Base-by-base conservation (phyloP, 1,140 invertebrate genomes). In the Atta cephalotes region DNA sequence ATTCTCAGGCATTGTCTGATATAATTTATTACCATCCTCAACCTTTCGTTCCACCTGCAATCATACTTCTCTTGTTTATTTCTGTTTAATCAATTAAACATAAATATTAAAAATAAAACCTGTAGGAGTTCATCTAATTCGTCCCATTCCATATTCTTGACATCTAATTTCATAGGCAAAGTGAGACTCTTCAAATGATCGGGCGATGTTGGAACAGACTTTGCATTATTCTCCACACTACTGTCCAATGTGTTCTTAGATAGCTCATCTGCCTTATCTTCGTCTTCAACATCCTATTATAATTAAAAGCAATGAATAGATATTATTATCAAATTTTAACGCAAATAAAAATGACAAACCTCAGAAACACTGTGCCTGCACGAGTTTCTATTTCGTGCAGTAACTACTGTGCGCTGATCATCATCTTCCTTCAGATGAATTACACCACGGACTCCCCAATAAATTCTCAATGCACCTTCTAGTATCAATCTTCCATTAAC, bases 341-440 rank as follows among this genome's bases (percentile, higher is more conserved):
- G 68, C 6, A 71, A 25, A 63, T 68, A 62, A 62, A 25, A 53
- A 53, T 82, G 70, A 89, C 89, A 3, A 51, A 94, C 92, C 79
- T 94, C 95, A 21, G 93, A 93, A 76, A 93, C 92, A 87, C 95
- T 95, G 88, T 89, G 94, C 72, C 97, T 95, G 72, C 96, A 97
- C 0, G 97, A 97, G 94, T 97, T 97, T 86, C 97, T 95, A 91
- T 97, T 97, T 62, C 97, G 95, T 18, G 97, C 96, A 21, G 96
- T 97, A 10, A 97, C 96, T 53, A 97, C 97, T 3, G 97, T 97
- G 65, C 97, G 95, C 88, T 98, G 97, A 95, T 98, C 97, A 94
- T 98, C 98, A 93, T 98, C 97, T 94, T 98, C 97, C 94, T 98
- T 98, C 7, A 98, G 95, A 94, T 98, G 97, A 89, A 98, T 98